phyloP scores from a whole-genome alignment of 2,888 invertebrate species.

The Hyalella azteca region DNA sequence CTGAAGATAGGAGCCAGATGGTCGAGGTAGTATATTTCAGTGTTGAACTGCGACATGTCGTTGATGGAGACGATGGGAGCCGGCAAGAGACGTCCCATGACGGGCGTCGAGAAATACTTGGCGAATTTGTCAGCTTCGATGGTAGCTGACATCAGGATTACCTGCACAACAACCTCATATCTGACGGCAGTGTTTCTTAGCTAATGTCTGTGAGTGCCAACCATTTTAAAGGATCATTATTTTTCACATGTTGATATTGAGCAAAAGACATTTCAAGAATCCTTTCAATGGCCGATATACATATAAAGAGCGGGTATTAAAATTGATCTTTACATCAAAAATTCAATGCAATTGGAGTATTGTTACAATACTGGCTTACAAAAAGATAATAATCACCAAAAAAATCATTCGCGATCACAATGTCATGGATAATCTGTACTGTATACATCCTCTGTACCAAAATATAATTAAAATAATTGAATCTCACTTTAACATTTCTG shows the following conservation, averaged over 20 bases:
- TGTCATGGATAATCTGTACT: too few species aligned
- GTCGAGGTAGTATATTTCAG: conserved; percentile 56
- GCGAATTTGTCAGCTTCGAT: conserved; percentile 77
- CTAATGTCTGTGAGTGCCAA: too few species aligned
- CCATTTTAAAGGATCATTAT: too few species aligned
- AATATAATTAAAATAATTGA: too few species aligned
- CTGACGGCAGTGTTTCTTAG: too few species aligned
- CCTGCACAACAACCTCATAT: conserved; percentile 61
- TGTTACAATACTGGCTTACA: too few species aligned
- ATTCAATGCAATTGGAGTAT: too few species aligned
- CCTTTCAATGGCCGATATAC: background rate
- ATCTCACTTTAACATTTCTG: conserved; percentile 69
- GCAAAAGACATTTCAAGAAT: background rate
- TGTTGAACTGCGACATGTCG: conserved; percentile 12
- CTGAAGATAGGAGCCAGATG: conserved; percentile 43
- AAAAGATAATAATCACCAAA: too few species aligned
- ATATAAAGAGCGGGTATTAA: background rate
- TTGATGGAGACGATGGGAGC: conserved; percentile 69
- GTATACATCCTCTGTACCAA: too few species aligned
- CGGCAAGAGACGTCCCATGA: conserved; percentile 62
- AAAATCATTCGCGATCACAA: too few species aligned
- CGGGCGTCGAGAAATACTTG: conserved; percentile 70
- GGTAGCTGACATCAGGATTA: conserved; percentile 94
- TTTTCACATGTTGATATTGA: conserved; percentile 61
- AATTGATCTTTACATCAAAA: too few species aligned